Base-by-base conservation (phyloP, 2,797 vertebrate genomes). In the Dendrocincla fuliginosa region DNA sequence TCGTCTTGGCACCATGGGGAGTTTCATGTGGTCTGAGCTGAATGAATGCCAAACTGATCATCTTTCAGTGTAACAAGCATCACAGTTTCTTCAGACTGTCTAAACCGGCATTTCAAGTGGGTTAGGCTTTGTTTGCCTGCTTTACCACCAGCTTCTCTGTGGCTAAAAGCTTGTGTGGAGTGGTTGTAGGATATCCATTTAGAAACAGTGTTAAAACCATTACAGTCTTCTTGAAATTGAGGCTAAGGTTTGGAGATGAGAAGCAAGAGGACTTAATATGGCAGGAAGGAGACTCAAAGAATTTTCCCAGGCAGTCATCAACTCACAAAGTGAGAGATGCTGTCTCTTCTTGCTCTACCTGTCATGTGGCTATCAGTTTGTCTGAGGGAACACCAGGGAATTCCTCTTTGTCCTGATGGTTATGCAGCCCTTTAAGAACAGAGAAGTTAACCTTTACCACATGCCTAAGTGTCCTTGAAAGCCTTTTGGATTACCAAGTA, bases 391-490 rank as follows among this genome's bases (percentile, higher is more conserved):
- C 49, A 69, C 17, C 14, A 52, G n/a, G 42, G 52, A 59, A 49
- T 80, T 92, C 37, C 13, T 89, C 67, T 80, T 50, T 60, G 27
- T 81, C 52, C 81, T 85, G 20, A 23, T 59, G 30, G 28, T 75
- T 46, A 13, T 69, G 71, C 50, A 65, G 42, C 17, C 57, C 79
- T 85, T 60, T 24, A 56, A 81, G 65, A 69, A 64, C 17, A 50
- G 30, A 44, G 30, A 64, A 92, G 60, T 81, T 78, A 81, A 59
- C 46, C 22, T 95, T 80, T 78, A 78, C 44, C 32, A 6, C 22
- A 12, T 1, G 8, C 9, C 11, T 30, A 33, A 60, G 22, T 83
- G 76, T 65, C 79, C 44, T 69, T 90, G 76, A 89, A 75, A 76
- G 55, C 55, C 69, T 49, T 77, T 75, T 71, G 53, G 49, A 57